phyloP scores from a whole-genome alignment of 2,888 invertebrate species.

The Gymnosoma rotundatum region DNA sequence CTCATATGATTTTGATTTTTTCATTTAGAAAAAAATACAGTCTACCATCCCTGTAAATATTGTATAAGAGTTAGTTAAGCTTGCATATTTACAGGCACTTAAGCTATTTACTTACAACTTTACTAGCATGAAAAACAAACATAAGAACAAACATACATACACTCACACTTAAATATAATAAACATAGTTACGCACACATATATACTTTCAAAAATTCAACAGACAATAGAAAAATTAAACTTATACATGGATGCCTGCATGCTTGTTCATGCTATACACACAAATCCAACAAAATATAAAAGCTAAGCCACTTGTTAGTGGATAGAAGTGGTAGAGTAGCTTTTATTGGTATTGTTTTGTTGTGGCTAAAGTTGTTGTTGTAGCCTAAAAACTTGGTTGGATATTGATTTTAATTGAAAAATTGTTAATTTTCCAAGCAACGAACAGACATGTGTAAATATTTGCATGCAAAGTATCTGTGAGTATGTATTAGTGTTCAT shows the following conservation, averaged over 20 bases:
- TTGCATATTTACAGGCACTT: conserved; percentile 67
- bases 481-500: not conserved
- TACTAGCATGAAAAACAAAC: conserved; percentile 55
- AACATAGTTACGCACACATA: not conserved
- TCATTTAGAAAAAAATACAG: not conserved
- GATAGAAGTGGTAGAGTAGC: conserved; percentile 53
- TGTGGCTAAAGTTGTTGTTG: conserved; percentile 46
- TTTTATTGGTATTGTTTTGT: conserved; percentile 48
- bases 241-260: too few relatives aligned
- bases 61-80: conserved; percentile 59
- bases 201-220: not conserved
- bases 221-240: not conserved
- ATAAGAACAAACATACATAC: conserved; percentile 12
- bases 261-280: not conserved
- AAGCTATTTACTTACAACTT: conserved; percentile 67
- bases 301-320: conserved; percentile 41
- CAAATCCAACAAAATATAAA: not conserved
- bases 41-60: not conserved
- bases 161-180: not conserved
- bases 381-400: conserved; percentile 65
- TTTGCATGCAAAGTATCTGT: not conserved
- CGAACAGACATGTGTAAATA: conserved; percentile 38
- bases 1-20: not conserved
- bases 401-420: conserved; percentile 82
- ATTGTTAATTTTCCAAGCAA: conserved; percentile 81